Evolutionary conservation across 2,797 vertebrate genomes (phyloP).

Genomic region (Hozukius guyotensis): DNA sequence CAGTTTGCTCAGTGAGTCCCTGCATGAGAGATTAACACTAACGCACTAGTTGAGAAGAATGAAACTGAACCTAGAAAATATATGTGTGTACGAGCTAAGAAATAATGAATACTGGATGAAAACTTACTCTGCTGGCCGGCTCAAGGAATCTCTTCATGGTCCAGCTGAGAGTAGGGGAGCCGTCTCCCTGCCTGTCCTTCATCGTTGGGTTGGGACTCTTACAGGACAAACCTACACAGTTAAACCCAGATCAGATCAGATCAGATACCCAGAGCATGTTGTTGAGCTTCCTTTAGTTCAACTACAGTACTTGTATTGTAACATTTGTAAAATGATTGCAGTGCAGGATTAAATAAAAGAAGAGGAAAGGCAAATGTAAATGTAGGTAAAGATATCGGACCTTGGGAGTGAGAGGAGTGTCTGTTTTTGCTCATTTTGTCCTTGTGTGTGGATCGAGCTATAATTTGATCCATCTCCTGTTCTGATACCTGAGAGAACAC

Average conservation of each 20-base stretch:
- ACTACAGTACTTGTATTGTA: background rate
- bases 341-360: background rate
- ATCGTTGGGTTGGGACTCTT: slow-evolving; percentile 86
- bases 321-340: background rate
- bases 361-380: background rate
- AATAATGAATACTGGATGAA: background rate
- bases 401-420: slow-evolving; percentile 77
- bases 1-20: too few relatives aligned
- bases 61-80: background rate
- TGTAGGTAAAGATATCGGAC: slow-evolving; percentile 39
- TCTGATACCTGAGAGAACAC: slow-evolving; percentile 88
- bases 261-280: background rate
- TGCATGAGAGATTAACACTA: too few relatives aligned
- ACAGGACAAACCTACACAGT: slow-evolving; percentile 81
- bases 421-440: slow-evolving; percentile 84
- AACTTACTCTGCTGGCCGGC: slow-evolving; percentile 84
- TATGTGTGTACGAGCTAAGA: background rate
- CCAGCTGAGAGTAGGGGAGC: slow-evolving; percentile 85
- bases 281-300: background rate
- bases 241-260: background rate
- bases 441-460: slow-evolving; percentile 89
- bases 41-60: too few relatives aligned
- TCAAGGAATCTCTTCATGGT: slow-evolving; percentile 89
- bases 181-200: slow-evolving; percentile 84
- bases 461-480: slow-evolving; percentile 95